phyloP scores from a whole-genome alignment of 2,888 invertebrate species.

The Morinoia aosen region DNA sequence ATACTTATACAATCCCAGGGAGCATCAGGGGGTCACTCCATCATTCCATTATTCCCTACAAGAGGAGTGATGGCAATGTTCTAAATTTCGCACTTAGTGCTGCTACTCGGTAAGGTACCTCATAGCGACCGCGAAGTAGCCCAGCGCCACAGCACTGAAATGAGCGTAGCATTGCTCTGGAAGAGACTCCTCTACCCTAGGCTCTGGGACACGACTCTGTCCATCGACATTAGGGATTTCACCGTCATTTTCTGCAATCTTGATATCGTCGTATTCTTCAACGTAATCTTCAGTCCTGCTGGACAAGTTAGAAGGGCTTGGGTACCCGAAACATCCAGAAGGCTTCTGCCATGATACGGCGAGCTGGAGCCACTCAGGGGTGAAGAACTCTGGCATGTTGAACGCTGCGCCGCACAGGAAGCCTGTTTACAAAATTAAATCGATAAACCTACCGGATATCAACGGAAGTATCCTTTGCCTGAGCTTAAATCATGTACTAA shows the following conservation, averaged over 20 bases:
- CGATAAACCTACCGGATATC: no score
- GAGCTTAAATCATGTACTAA: no score
- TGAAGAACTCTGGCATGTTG: slow-evolving; percentile 57
- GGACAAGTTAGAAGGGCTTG: not conserved
- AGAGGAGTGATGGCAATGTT: no score
- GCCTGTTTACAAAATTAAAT: slow-evolving; percentile 1
- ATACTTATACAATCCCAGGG: no score
- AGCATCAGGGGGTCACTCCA: no score
- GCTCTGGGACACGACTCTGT: not conserved
- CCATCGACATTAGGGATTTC: not conserved
- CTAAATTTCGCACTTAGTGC: no score
- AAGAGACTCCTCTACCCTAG: not conserved
- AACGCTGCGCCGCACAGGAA: slow-evolving; percentile 54
- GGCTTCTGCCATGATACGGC: slow-evolving; percentile 58
- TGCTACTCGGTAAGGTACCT: not conserved
- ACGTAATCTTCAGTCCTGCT: not conserved
- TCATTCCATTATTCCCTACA: no score
- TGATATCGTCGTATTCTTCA: not conserved
- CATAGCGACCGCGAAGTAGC: not conserved
- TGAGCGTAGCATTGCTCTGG: not conserved
- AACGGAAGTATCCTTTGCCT: no score
- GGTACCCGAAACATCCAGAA: slow-evolving; percentile 56
- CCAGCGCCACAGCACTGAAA: not conserved
- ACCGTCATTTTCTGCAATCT: not conserved
- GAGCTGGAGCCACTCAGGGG: slow-evolving; percentile 37